Base-by-base conservation (phyloP, 1,140 invertebrate species). In the Rhopalosiphum maidis region DNA sequence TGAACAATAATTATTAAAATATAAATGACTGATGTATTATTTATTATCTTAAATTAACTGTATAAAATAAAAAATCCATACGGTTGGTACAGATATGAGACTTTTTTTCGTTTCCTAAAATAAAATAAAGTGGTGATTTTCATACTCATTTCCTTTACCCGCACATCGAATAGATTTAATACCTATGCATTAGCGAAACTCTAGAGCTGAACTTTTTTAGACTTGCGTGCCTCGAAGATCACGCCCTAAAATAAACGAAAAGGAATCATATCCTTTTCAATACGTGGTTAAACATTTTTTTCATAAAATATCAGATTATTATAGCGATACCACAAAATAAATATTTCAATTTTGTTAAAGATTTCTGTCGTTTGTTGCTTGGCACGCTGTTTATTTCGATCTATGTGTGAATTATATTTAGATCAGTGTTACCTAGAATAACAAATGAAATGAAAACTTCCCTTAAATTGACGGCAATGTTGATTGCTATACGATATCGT, bases 41-140 rank as follows among this genome's bases (percentile, higher is more conserved):
- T 77, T 35, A 15, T 77, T 5, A 18, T n/a, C 15, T 77, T 5
- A 1, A n/a, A 77, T 77, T 77, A 77, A 15, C 60, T n/a, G n/a
- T n/a, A 77, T 18, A n/a, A 77, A 77, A n/a, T n/a, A 30, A 77
- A 77, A 77, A 77, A 77, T n/a, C 60, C 60, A 77, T 77, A 21
- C 15, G 30, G 60, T 77, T 18, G 30, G 60, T 35, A 77, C 5
- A n/a, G 30, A 77, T n/a, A 77, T n/a, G 15, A n/a, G n/a, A n/a
- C 60, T 18, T 21, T 35, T 77, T 60, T 60, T n/a, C 60, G 30
- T 77, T 77, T 77, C 60, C 60, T 77, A 15, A 77, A 77, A 77
- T 77, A 15, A 77, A 77, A 77, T 77, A 77, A 77, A 77, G 60
- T 77, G 60, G 60, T 77, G 15, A 77, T 77, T 77, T 77, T 77